Percentiles rank a stretch among this genome's conserved stretches.
phyloP scores from a whole-genome alignment of 2,888 invertebrate species.

The Chirona hameri region DNA sequence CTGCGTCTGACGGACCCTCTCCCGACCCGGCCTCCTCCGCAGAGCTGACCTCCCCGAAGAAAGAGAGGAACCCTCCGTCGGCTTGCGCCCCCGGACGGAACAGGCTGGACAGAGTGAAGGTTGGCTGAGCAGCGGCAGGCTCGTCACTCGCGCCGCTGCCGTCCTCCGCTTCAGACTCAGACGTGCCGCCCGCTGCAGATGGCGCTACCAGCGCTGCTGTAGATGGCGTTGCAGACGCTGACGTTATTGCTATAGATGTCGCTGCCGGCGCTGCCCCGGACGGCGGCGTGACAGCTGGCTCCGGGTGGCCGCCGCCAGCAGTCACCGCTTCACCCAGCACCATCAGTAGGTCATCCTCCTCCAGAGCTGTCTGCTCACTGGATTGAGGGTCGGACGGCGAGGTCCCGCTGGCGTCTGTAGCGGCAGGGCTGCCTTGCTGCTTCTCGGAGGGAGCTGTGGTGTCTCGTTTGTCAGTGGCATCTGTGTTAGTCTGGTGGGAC shows the following conservation, averaged over 20 bases:
- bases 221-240: neutral
- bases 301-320: neutral
- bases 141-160: neutral
- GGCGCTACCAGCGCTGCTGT: neutral
- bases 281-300: neutral
- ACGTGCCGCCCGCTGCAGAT: neutral
- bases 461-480: neutral
- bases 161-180: neutral
- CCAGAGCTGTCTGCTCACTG: neutral
- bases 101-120: neutral
- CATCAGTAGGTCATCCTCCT: neutral
- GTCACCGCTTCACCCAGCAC: neutral
- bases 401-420: neutral
- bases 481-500: neutral
- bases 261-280: neutral
- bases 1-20: neutral
- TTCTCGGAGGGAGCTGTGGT: neutral
- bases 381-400: neutral
- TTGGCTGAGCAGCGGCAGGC: neutral
- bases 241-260: neutral
- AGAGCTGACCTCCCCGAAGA: too few species aligned
- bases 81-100: neutral
- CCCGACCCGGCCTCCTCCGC: neutral
- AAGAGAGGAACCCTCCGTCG: neutral
- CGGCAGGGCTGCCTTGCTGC: neutral